phyloP scores from a whole-genome alignment of 2,113 vertebrate genomes.

The Macquaria ambigua region DNA sequence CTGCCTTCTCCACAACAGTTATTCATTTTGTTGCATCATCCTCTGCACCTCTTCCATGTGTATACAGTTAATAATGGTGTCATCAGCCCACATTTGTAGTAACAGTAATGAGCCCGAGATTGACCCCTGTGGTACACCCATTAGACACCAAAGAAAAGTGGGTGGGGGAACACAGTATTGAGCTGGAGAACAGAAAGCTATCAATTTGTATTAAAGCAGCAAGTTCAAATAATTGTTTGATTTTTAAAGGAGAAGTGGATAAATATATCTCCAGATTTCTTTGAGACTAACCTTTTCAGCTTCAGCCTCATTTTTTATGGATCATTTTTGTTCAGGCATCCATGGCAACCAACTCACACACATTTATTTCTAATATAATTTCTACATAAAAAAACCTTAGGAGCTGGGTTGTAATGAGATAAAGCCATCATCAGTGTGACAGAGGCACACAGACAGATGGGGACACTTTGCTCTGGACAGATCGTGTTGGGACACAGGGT shows the following conservation, averaged over 20 bases:
- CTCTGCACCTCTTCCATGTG: background rate
- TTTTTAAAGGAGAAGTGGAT: background rate
- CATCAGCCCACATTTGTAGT: background rate
- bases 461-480: constrained; percentile 27
- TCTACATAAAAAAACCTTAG: background rate
- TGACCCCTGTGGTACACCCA: background rate
- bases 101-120: background rate
- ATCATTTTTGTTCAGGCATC: background rate
- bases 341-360: background rate
- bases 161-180: background rate
- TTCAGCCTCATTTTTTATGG: background rate
- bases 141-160: background rate
- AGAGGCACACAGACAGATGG: background rate
- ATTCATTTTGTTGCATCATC: background rate
- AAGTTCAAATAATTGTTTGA: background rate
- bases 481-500: constrained; percentile 46
- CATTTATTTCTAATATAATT: background rate
- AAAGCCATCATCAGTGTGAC: background rate
- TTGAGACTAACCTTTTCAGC: background rate
- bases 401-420: background rate
- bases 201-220: background rate
- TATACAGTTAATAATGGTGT: background rate
- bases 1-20: background rate
- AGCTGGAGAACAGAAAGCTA: background rate
- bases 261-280: background rate